phyloP scores from a whole-genome alignment of 2,888 invertebrate genomes.

The Parnassius orleans region DNA sequence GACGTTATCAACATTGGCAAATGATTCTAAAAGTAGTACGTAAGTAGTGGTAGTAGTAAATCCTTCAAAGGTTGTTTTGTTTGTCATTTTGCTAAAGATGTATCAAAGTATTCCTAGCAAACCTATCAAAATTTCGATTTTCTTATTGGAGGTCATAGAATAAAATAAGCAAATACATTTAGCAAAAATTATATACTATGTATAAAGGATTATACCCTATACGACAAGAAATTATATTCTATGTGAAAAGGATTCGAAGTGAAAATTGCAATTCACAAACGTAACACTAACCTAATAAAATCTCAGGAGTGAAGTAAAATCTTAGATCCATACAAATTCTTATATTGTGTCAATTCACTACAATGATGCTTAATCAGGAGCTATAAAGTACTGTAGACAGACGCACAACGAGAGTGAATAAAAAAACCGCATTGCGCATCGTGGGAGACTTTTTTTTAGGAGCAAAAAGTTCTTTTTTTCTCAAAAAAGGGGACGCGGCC shows the following conservation, averaged over 20 bases:
- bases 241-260: constrained; percentile 18
- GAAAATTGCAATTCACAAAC: neutral
- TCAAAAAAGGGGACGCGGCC: constrained; percentile 46
- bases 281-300: constrained; percentile 42
- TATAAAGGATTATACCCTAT: too few species aligned
- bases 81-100: too few species aligned
- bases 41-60: too few species aligned
- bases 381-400: constrained; percentile 47
- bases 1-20: too few species aligned
- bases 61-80: too few species aligned
- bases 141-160: too few species aligned
- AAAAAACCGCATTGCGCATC: constrained; percentile 60
- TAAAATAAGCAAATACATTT: too few species aligned
- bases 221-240: too few species aligned
- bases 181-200: too few species aligned
- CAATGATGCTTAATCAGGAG: constrained; percentile 49
- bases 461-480: constrained; percentile 48
- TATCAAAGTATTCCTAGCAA: too few species aligned
- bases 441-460: constrained; percentile 62
- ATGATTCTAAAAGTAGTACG: too few species aligned
- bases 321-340: constrained; percentile 27
- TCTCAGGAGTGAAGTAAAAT: constrained; percentile 27
- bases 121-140: too few species aligned
- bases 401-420: constrained; percentile 32
- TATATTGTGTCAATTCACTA: constrained; percentile 22